These are phyloP conservation scores for Siniperca obscura DNA, from an alignment of 2,797 vertebrate genomes.

Conservation along the genomic window DNA sequence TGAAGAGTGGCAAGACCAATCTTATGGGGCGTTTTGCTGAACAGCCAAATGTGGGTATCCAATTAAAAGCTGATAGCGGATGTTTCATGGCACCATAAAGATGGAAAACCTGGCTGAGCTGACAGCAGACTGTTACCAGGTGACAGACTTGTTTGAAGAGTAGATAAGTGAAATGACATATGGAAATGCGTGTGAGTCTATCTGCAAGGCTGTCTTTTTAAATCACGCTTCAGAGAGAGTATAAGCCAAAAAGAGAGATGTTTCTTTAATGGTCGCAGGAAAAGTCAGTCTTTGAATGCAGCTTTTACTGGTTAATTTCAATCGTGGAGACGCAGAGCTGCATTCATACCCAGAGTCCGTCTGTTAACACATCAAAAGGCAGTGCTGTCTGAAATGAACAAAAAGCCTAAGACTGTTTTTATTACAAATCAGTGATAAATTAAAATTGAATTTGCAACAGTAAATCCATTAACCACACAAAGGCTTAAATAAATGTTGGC, in stretches of 20 bases:
- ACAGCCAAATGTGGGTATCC: constrained; percentile 51
- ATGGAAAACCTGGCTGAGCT: constrained; percentile 43
- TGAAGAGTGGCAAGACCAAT: constrained; percentile 21
- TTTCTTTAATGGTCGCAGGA: constrained; percentile 48
- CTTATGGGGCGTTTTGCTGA: constrained; percentile 41
- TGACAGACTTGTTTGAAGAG: constrained; percentile 60
- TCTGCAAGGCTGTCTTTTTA: constrained; percentile 49
- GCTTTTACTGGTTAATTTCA: constrained; percentile 49
- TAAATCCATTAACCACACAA: constrained; percentile 45
- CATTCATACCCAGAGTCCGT: constrained; percentile 36
- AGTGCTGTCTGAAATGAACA: constrained; percentile 17
- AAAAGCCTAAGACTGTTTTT: constrained; percentile 27
- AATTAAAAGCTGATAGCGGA: constrained; percentile 58
- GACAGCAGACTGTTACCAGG: constrained; percentile 44
- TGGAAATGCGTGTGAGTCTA: constrained; percentile 35
- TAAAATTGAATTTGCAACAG: constrained; percentile 36
- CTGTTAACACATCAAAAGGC: constrained; percentile 50
- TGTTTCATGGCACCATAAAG: constrained; percentile 38
- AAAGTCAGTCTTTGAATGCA: constrained; percentile 52
- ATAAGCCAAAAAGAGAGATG: constrained; percentile 37
- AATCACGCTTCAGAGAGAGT: constrained; percentile 48
- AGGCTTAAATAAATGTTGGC: constrained; percentile 46
- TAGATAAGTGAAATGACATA: constrained; percentile 51
- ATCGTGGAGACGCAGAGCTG: constrained; percentile 16
- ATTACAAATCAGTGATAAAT: constrained; percentile 37